Evolutionary conservation across 2,797 vertebrate species (phyloP).

Genomic region (Esox lucius): DNA sequence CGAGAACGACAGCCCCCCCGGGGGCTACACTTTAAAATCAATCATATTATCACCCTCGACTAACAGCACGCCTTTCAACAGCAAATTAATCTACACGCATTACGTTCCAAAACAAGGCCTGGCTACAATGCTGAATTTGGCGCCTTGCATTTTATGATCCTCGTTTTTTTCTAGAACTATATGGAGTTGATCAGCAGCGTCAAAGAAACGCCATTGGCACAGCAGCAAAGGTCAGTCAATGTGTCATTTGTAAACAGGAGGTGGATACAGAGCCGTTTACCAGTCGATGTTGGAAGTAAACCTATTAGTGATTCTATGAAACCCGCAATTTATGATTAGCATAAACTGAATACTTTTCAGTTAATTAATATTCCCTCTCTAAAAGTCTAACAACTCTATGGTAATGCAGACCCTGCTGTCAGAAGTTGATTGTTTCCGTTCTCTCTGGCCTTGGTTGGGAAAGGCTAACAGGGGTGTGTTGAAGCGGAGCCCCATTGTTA

Average conservation of each 20-base stretch:
- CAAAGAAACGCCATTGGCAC: constrained; percentile 24
- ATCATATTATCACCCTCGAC: constrained; percentile 56
- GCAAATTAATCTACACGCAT: constrained; percentile 60
- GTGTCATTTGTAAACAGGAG: constrained; percentile 55
- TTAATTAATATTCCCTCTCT: constrained; percentile 51
- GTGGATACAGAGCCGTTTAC: constrained; percentile 53
- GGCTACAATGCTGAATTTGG: not conserved
- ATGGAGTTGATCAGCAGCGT: constrained; percentile 62
- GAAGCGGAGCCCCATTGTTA: constrained; percentile 41
- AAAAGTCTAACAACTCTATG: constrained; percentile 51
- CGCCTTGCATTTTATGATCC: constrained; percentile 57
- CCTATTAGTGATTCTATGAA: not conserved
- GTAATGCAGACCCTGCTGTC: constrained; percentile 46
- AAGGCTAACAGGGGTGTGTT: constrained; percentile 21
- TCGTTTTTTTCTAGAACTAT: constrained; percentile 47
- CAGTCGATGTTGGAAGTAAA: constrained; percentile 43
- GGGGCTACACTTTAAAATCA: constrained; percentile 57
- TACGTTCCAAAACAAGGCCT: constrained; percentile 8
- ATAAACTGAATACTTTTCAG: constrained; percentile 52
- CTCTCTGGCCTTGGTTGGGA: constrained; percentile 10
- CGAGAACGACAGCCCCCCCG: constrained; percentile 47
- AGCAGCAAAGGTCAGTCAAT: constrained; percentile 59
- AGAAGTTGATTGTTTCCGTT: constrained; percentile 49
- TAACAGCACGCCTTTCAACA: constrained; percentile 10
- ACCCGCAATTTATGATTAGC: constrained; percentile 52